Conservation (phyloP, 2,113 vertebrate species). For the Sus scrofa region T2T-Sscrofa CM000830.6:129598001-129598500, state of each 20-base stretch:
- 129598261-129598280: conserved; percentile 3
- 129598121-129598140: neutral
- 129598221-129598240: neutral
- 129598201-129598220: neutral
- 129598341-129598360: neutral
- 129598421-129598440: neutral
- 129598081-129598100: neutral
- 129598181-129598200: neutral
- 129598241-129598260: neutral
- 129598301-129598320: neutral
- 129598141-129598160: neutral
- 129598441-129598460: neutral
- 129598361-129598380: neutral
- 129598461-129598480: neutral
- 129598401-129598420: neutral
- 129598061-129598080: neutral
- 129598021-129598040: conserved; percentile 4
- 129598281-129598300: neutral
- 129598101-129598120: conserved; percentile 4
- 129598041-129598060: neutral
- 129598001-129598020: neutral
- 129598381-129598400: neutral
- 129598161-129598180: neutral
- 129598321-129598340: neutral
- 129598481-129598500: neutral